Evolutionary conservation across 2,113 vertebrate species (phyloP).

Genomic region (Leptobrachium ailaonicum): DNA sequence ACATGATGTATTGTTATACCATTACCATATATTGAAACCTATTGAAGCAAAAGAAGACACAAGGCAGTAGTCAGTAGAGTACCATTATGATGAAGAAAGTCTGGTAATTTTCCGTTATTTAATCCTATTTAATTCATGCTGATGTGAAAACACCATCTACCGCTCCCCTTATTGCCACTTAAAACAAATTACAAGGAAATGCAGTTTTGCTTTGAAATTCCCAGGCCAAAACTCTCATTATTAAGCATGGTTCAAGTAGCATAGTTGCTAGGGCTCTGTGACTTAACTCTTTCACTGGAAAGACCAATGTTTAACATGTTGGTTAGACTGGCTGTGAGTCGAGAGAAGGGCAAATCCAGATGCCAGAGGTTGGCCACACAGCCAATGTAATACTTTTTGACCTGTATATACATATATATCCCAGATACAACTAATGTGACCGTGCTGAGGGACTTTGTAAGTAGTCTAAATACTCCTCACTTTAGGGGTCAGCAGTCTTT

Average conservation of each 20-base stretch:
- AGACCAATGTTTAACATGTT: no score
- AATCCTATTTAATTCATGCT: slow-evolving; percentile 53
- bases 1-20: slow-evolving; percentile 7
- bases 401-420: no score
- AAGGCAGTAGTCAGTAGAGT: slow-evolving; percentile 24
- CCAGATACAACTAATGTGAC: no score
- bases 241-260: neutral
- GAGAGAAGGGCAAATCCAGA: no score
- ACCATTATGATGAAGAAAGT: slow-evolving; percentile 48
- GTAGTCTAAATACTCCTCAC: no score
- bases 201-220: slow-evolving; percentile 60
- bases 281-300: no score
- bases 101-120: slow-evolving; percentile 52
- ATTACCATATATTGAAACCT: slow-evolving; percentile 22
- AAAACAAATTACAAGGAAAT: slow-evolving; percentile 54
- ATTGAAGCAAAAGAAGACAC: slow-evolving; percentile 27
- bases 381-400: no score
- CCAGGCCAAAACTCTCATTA: slow-evolving; percentile 52
- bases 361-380: no score
- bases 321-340: no score
- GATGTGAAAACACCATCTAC: slow-evolving; percentile 32
- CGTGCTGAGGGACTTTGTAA: no score
- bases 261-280: no score
- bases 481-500: no score
- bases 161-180: slow-evolving; percentile 57